Evolutionary conservation across 1,140 invertebrate genomes (phyloP), one percentile per base, ranked within the genome.

Genomic region (Apis laboriosa): DNA sequence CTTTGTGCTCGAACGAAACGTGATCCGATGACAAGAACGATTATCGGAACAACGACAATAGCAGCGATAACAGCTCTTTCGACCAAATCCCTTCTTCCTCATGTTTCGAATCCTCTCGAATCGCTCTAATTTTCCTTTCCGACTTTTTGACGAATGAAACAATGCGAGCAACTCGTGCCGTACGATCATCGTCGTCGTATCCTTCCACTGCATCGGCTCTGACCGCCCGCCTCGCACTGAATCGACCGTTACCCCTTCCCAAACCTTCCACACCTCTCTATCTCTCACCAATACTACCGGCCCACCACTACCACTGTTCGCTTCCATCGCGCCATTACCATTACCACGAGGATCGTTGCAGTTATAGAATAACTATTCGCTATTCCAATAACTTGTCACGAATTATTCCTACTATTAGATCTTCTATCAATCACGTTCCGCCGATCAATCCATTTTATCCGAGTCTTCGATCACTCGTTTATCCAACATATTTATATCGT

Each of bases 191-290:
- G 28, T 68, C 81, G 68, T n/a, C 28, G 34, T 74, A 60, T 85
- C n/a, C 24, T 51, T 24, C 9, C 24, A 55, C 56, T 70, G 61
- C 68, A 80, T 87, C 83, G 81, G 85, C 86, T 90, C 17, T 64
- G 88, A 87, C 75, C 88, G 89, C 84, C 89, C 81, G 84, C 84
- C 89, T 89, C 89, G 90, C 81, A 91, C 90, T 90, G 90, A 90
- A 82, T 74, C 68, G 61, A 84, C 67, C 84, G 34, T 8, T 86
- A 71, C 89, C 90, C 89, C 90, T 72, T 77, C 82, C 82, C 64
- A 21, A 74, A 43, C 34, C 34, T 60, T 34, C 4, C 21, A 21
- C 19, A 24, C 24, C 43, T 55, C 43, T 24, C 7, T 28, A 17
- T 43, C n/a, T 19, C 24, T n/a, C 43, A 17, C 24, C n/a, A 2